Percentiles rank a stretch among this genome's conserved stretches.
These are phyloP conservation scores for Anguilla rostrata DNA, from an alignment of 2,113 vertebrate species.

Conservation along the genomic window DNA sequence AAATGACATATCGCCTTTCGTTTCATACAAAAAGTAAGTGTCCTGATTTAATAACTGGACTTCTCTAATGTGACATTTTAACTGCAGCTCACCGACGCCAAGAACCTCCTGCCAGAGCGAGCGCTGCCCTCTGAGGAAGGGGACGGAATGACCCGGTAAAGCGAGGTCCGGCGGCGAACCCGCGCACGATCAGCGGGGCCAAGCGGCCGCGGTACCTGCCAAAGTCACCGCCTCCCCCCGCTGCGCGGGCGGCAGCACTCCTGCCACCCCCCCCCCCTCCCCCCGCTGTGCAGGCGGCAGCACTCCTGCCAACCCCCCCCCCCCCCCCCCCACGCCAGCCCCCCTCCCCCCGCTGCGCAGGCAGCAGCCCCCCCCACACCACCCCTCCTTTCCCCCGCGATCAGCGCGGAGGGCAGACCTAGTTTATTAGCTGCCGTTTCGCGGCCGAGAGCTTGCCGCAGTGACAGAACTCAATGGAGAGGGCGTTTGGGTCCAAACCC, in stretches of 20 bases:
- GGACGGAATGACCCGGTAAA: not conserved
- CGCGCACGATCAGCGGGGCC: not conserved
- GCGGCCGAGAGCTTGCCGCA: conserved; percentile 18
- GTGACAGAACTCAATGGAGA: conserved; percentile 44
- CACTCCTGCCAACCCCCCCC: conserved; percentile 20
- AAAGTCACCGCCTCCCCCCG: conserved; percentile 50
- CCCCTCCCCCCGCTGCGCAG: conserved; percentile 30
- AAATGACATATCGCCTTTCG: too few species aligned
- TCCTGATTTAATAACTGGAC: too few species aligned
- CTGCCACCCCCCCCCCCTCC: conserved; percentile 18
- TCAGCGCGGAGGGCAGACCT: conserved; percentile 33
- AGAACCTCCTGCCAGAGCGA: too few species aligned
- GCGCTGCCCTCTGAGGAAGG: not conserved
- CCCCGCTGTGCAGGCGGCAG: conserved; percentile 26
- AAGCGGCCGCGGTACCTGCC: conserved; percentile 1
- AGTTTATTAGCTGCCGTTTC: conserved; percentile 37
- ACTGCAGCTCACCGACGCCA: too few species aligned
- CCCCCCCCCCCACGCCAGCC: too few species aligned
- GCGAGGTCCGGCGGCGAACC: not conserved
- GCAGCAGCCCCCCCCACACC: too few species aligned
- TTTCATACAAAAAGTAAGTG: not conserved
- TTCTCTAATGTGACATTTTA: too few species aligned
- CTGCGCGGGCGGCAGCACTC: conserved; percentile 25
- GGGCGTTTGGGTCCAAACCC: conserved; percentile 7
- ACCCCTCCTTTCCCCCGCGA: conserved; percentile 34